Evolutionary conservation across 1,140 invertebrate genomes (phyloP).

Genomic region (Drosophila bocqueti): DNA sequence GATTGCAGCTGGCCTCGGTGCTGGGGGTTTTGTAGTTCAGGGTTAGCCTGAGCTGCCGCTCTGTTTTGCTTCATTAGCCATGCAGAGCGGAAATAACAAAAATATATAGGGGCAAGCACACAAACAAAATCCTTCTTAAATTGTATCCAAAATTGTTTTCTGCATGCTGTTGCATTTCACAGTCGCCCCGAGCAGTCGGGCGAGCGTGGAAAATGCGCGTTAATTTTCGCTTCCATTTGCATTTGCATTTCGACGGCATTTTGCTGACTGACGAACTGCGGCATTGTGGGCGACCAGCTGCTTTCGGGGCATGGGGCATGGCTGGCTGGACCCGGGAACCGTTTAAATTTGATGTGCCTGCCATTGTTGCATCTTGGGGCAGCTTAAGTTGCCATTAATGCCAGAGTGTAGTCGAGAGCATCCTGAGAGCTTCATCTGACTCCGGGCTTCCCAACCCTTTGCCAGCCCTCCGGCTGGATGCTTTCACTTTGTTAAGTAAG

Average conservation of each 20-base stretch:
- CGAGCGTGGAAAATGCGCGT: constrained; percentile 42
- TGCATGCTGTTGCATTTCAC: constrained; percentile 3
- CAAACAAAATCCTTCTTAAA: constrained; percentile 41
- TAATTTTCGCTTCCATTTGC: constrained; percentile 65
- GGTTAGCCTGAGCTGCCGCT: constrained; percentile 4
- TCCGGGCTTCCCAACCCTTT: neutral
- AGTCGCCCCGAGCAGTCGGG: constrained; percentile 1
- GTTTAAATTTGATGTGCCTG: constrained; percentile 63
- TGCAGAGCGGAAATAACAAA: constrained; percentile 41
- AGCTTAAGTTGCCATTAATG: constrained; percentile 76
- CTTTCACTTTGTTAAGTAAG: constrained; percentile 40
- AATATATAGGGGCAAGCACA: constrained; percentile 19
- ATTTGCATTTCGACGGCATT: constrained; percentile 48
- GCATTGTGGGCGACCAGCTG: constrained; percentile 15
- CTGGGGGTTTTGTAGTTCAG: constrained; percentile 22
- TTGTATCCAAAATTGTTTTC: constrained; percentile 44
- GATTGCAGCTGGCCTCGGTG: constrained; percentile 21
- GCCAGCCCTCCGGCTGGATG: neutral
- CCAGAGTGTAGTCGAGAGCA: constrained; percentile 28
- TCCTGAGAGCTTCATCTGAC: constrained; percentile 18
- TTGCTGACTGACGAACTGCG: constrained; percentile 45
- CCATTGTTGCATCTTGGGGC: constrained; percentile 56
- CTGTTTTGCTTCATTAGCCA: constrained; percentile 67
- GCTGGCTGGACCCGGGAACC: constrained; percentile 33
- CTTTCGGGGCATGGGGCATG: constrained; percentile 18